Evolutionary conservation across 2,888 invertebrate genomes (phyloP).

Genomic region (Rotaria magnacalcarata): DNA sequence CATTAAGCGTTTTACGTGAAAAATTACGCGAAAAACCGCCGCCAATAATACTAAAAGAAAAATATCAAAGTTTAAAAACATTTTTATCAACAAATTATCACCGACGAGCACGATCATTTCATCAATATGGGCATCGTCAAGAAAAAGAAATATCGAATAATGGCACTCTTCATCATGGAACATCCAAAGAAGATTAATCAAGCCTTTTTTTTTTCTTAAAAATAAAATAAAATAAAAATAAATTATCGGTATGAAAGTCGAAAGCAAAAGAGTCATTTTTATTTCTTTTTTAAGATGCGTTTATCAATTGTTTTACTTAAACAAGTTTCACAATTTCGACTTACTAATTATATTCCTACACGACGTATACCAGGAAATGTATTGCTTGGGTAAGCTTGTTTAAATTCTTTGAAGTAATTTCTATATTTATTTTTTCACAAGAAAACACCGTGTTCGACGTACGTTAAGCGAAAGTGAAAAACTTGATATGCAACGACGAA

Average conservation of each 20-base stretch:
- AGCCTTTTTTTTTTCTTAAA: background rate
- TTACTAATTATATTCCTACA: background rate
- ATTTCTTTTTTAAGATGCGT: background rate
- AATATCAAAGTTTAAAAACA: constrained; percentile 35
- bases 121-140: background rate
- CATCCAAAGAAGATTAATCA: background rate
- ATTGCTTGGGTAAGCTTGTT: background rate
- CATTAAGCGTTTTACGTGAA: constrained; percentile 30
- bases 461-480: background rate
- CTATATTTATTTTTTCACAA: background rate
- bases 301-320: background rate
- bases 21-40: constrained; percentile 25
- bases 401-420: too few relatives aligned
- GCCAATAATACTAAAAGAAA: background rate
- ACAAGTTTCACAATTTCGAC: constrained; percentile 24
- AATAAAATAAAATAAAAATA: background rate
- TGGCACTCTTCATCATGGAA: background rate
- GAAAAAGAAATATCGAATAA: background rate
- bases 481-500: background rate
- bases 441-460: background rate
- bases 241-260: background rate
- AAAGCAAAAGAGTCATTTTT: background rate
- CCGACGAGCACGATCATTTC: background rate
- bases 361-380: constrained; percentile 22
- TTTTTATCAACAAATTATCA: constrained; percentile 14